A percentile compares a stretch with the other conserved stretches of the same genome.
Evolutionary conservation across 2,797 vertebrate genomes (phyloP).

Genomic region (Clarias platycephalus): DNA sequence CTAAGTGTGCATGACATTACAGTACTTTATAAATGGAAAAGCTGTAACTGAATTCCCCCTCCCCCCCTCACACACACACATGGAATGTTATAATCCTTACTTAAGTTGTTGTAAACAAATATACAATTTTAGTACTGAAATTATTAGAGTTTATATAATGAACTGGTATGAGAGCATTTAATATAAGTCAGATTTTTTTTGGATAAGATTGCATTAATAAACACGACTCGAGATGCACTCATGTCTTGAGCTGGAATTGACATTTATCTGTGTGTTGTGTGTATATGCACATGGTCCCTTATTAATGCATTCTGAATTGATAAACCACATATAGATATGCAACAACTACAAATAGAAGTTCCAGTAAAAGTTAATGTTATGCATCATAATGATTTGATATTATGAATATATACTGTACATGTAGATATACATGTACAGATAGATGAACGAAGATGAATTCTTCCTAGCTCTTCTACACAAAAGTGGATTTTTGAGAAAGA

Average conservation of each 20-base stretch:
- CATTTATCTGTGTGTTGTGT: not conserved
- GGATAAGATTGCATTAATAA: not conserved
- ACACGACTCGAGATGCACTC: not conserved
- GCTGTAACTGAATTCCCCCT: not conserved
- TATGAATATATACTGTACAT: not conserved
- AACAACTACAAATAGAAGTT: not conserved
- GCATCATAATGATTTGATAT: not conserved
- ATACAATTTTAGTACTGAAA: not conserved
- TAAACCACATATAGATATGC: not conserved
- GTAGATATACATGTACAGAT: too few species aligned
- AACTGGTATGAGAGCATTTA: not conserved
- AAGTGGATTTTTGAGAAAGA: not conserved
- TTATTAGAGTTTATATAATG: not conserved
- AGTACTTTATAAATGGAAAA: not conserved
- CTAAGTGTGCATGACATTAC: not conserved
- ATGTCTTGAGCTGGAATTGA: not conserved
- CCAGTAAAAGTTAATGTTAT: not conserved
- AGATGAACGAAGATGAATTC: not conserved
- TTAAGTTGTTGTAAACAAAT: not conserved
- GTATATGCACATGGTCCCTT: not conserved
- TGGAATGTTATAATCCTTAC: not conserved
- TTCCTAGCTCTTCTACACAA: not conserved
- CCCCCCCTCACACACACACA: too few species aligned
- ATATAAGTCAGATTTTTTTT: not conserved
- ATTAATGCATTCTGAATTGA: not conserved